Evolutionary conservation across 2,888 invertebrate genomes (phyloP), one percentile per base, ranked within the genome.

Genomic region (Schizotus pectinicornis): DNA sequence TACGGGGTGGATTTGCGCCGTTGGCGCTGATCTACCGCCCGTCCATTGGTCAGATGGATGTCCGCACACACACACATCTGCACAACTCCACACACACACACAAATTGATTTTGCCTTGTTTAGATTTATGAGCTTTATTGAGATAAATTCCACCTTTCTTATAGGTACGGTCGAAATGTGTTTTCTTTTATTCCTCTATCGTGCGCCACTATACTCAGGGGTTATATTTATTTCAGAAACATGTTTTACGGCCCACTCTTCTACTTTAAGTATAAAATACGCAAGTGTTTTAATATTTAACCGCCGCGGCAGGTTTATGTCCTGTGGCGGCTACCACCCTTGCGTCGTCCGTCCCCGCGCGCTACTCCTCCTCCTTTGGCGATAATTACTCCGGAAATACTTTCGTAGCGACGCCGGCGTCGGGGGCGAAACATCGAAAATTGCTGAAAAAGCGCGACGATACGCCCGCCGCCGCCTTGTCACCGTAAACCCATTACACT

Each of bases 91-190:
- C 35, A 11, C 11, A 61, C 62, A 62, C 63, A 59, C 63, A 59
- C 64, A 71, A 77, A 77, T 77, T 77, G 76, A 77, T 76, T 76
- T 74, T 72, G 69, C 67, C 71, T 70, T 67, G 71, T 68, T 67
- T 64, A 74, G 75, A 75, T 76, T 77, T 75, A 76, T 76, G 52
- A 71, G 69, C 66, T 70, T 74, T 75, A 77, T 77, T 77, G 75
- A 77, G 77, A 77, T 75, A 76, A 75, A 76, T 76, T 74, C 67
- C 68, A 22, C 22, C 35, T 22, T 49, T 1, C 30, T 45, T 31
- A 7, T 35, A n/a, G n/a, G n/a, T 46, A 34, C 54, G 52, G 36
- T 32, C 54, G 56, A 48, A 58, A 52, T 42, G 54, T 54, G 55
- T 52, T 51, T 36, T 56, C 59, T 61, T 60, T 62, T 67, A 54